Conservation (phyloP, 1,140 invertebrate species). For the Spodoptera frugiperda region DNA sequence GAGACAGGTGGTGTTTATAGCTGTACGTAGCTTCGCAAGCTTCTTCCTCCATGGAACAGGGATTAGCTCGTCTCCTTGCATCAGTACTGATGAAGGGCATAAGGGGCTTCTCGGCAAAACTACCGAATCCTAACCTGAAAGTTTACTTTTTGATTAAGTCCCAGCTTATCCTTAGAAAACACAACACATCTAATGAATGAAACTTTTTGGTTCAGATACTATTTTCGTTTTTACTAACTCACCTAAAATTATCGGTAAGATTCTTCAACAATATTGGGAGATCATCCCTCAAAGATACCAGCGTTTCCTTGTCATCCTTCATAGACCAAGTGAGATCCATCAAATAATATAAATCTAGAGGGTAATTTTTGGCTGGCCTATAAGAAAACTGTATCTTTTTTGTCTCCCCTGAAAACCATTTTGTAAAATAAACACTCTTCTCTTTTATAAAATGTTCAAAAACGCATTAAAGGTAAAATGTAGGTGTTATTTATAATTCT, state of each 20-base stretch:
- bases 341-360: slow-evolving; percentile 96
- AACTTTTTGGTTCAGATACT: no score
- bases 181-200: not conserved
- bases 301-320: slow-evolving; percentile 93
- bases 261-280: slow-evolving; percentile 88
- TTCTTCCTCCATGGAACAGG: slow-evolving; percentile 85
- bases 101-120: slow-evolving; percentile 94
- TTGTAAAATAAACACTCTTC: no score
- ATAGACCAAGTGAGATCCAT: slow-evolving; percentile 97
- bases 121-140: slow-evolving; percentile 91
- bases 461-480: no score
- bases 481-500: no score
- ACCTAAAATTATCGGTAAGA: slow-evolving; percentile 93
- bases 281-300: slow-evolving; percentile 90
- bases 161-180: no score
- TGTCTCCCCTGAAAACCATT: slow-evolving; percentile 82
- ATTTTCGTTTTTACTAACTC: slow-evolving; percentile 73
- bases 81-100: slow-evolving; percentile 91
- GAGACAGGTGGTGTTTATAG: slow-evolving; percentile 89
- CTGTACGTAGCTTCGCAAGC: slow-evolving; percentile 89
- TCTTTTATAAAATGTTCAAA: no score
- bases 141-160: not conserved
- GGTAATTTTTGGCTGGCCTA: slow-evolving; percentile 92
- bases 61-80: slow-evolving; percentile 78
- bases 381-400: slow-evolving; percentile 86